Conservation (phyloP, 1,140 invertebrate genomes). For the Drosophila seguyi region DNA sequence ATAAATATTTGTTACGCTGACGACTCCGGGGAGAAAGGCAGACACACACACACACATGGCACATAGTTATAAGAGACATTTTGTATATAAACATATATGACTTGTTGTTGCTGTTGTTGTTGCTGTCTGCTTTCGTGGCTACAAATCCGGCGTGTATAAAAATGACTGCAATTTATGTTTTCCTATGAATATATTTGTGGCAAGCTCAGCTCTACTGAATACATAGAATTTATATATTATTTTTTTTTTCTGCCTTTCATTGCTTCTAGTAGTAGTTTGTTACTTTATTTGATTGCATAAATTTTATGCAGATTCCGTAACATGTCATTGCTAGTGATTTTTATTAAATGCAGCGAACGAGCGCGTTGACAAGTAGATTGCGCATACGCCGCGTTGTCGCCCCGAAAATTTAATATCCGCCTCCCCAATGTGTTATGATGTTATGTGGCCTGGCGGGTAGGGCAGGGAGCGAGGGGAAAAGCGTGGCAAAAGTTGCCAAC, state of each 20-base stretch:
- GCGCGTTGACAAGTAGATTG: slow-evolving; percentile 74
- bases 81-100: slow-evolving; percentile 36
- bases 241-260: slow-evolving; percentile 37
- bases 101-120: slow-evolving; percentile 41
- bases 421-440: slow-evolving; percentile 36
- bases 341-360: slow-evolving; percentile 74
- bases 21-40: slow-evolving; percentile 38
- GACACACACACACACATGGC: slow-evolving; percentile 9
- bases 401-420: slow-evolving; percentile 69
- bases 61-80: slow-evolving; percentile 34
- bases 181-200: slow-evolving; percentile 79
- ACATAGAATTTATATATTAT: slow-evolving; percentile 5
- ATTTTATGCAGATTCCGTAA: slow-evolving; percentile 76
- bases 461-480: no score
- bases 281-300: slow-evolving; percentile 77
- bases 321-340: slow-evolving; percentile 78
- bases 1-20: slow-evolving; percentile 83
- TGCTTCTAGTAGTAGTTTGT: slow-evolving; percentile 44
- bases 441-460: slow-evolving; percentile 9
- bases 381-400: slow-evolving; percentile 70
- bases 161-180: slow-evolving; percentile 84
- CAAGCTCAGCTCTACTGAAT: slow-evolving; percentile 18
- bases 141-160: slow-evolving; percentile 82
- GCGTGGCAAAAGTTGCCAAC: slow-evolving; percentile 48
- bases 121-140: slow-evolving; percentile 68